Percentiles rank a stretch among this genome's conserved stretches.
phyloP scores from a whole-genome alignment of 1,140 invertebrate species.

The Brachionus calyciflorus region DNA sequence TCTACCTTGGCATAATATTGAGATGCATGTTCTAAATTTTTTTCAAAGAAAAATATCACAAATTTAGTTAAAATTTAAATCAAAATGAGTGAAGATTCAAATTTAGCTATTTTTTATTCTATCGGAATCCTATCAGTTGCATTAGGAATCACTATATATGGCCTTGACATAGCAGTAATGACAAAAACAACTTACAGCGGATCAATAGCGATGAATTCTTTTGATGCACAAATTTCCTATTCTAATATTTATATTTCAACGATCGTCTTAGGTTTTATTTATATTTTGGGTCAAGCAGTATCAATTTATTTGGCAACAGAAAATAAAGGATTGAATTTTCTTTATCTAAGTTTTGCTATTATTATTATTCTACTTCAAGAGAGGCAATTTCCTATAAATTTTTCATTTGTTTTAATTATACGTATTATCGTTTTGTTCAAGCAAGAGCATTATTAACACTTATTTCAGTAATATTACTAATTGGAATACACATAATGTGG shows the following conservation, averaged over 20 bases:
- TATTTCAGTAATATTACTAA: not conserved
- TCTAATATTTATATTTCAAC: not conserved
- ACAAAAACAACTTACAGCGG: not conserved
- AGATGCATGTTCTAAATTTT: too few relatives aligned
- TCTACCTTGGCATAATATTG: too few relatives aligned
- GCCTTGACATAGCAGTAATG: not conserved
- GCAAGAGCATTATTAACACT: slow-evolving; percentile 4
- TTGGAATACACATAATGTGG: not conserved
- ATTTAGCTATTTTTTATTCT: too few relatives aligned
- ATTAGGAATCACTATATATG: not conserved
- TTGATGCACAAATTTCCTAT: not conserved
- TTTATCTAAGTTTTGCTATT: not conserved
- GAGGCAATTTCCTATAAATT: not conserved
- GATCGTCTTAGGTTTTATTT: not conserved
- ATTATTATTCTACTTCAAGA: not conserved
- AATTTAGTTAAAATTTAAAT: too few relatives aligned
- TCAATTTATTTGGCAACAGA: not conserved
- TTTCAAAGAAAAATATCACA: too few relatives aligned
- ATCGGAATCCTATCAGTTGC: too few relatives aligned
- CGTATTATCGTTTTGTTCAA: not conserved
- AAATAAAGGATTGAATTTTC: too few relatives aligned
- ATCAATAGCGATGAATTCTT: slow-evolving; percentile 8
- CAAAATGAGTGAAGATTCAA: too few relatives aligned
- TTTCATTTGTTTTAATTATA: not conserved
- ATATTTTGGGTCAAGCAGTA: not conserved